Base-by-base conservation (phyloP, 1,140 invertebrate genomes). In the Mamestra configurata region DNA sequence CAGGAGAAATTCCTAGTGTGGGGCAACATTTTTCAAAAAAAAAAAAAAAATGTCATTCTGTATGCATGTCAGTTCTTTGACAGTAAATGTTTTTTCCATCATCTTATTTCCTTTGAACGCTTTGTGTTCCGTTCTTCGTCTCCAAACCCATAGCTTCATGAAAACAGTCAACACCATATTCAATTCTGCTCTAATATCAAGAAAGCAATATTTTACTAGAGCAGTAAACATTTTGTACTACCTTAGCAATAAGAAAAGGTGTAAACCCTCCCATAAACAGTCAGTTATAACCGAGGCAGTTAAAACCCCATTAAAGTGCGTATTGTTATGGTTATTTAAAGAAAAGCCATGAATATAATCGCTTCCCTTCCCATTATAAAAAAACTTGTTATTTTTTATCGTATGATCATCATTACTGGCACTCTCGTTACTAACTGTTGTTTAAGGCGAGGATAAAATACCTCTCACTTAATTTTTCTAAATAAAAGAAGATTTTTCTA, bases 261-360 rank as follows among this genome's bases (percentile, higher is more conserved):
- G 27, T 71, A 20, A 68, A 46, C 15, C 8, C 43, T 24, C 6
- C 66, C 68, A 53, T 71, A 71, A 71, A 71, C 46, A 70, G 68
- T 46, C 22, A 13, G 37, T 71, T 35, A 71, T 71, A 53, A 35
- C 68, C n/a, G 46, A 8, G 15, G 68, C 68, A n/a, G 68, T 71
- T 71, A 71, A 71, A 71, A 51, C 24, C 3, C 24, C 40, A 71
- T 71, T 53, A 35, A 71, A 71, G 1, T 27, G 1, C 68, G 3
- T 18, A 35, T 20, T 43, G n/a, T 53, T 20, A 71, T 18, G 46
- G 46, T 35, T 51, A 51, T 71, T 53, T 18, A 18, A 71, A 71
- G 24, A 49, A 71, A 70, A 71, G 15, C 46, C 22, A 53, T 71
- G 24, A 71, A 71, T 27, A 18, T 71, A 71, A 71, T 71, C 46